Percentiles rank a stretch among this genome's conserved stretches.
Conservation (phyloP, 2,113 vertebrate species). For the Mystacornis crossleyi region DNA sequence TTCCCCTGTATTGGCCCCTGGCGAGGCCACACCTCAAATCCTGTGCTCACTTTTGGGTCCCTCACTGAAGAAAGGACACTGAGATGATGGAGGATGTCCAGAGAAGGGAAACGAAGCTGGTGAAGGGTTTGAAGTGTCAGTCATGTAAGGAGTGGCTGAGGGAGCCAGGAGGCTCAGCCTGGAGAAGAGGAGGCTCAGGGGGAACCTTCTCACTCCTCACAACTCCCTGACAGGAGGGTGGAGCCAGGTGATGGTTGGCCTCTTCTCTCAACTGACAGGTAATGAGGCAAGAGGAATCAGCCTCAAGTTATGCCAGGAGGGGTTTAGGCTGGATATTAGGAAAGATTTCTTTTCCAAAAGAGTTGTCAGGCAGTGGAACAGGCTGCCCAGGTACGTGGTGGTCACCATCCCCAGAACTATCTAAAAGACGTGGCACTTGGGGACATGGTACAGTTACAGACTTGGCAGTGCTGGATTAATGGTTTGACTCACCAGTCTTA, state of each 20-base stretch:
- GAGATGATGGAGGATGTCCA: neutral
- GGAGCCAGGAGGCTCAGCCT: neutral
- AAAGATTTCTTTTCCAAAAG: neutral
- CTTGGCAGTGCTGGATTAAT: neutral
- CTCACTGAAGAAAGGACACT: neutral
- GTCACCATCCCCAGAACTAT: neutral
- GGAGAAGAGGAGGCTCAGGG: neutral
- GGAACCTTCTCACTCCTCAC: neutral
- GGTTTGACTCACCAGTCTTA: neutral
- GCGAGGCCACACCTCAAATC: neutral
- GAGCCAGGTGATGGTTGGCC: neutral
- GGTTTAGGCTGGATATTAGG: neutral
- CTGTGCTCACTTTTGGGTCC: neutral
- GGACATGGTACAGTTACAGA: fast-evolving
- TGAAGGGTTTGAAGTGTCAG: neutral
- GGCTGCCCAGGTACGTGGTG: neutral
- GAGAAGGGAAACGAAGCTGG: neutral
- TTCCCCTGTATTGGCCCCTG: neutral
- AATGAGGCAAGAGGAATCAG: neutral
- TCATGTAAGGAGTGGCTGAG: neutral
- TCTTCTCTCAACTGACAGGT: neutral
- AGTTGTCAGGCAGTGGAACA: neutral
- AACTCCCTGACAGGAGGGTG: neutral
- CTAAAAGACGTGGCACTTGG: neutral
- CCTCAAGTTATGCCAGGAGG: neutral